Evolutionary conservation across 2,888 invertebrate species (phyloP).

Genomic region (Branchipolynoe longqiensis): DNA sequence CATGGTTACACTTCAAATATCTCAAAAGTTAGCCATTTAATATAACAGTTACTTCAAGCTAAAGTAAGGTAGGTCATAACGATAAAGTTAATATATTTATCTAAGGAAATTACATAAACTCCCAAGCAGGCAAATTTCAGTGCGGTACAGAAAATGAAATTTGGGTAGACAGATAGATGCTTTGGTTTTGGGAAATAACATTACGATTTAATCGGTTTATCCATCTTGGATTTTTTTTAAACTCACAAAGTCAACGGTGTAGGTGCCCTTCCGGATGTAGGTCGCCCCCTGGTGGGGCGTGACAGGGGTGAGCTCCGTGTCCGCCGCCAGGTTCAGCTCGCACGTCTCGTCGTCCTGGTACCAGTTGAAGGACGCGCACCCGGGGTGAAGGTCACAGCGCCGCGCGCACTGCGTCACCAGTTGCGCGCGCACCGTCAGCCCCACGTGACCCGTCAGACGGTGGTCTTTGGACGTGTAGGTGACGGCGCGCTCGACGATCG

Average conservation of each 20-base stretch:
- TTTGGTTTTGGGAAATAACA: too few relatives aligned
- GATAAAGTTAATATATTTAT: too few relatives aligned
- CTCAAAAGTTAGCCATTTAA: too few relatives aligned
- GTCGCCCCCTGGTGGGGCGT: slow-evolving; percentile 60
- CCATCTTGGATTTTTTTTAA: too few relatives aligned
- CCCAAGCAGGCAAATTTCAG: too few relatives aligned
- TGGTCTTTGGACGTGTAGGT: slow-evolving; percentile 28
- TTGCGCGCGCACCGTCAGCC: background rate
- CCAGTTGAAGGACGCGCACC: slow-evolving; percentile 73
- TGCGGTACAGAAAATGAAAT: too few relatives aligned
- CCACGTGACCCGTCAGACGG: slow-evolving; percentile 18
- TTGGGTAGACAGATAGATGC: too few relatives aligned
- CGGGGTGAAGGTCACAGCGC: slow-evolving; percentile 12
- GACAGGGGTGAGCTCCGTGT: slow-evolving; percentile 63
- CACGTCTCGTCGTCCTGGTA: slow-evolving; percentile 67
- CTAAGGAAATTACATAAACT: too few relatives aligned
- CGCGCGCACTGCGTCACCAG: slow-evolving; percentile 15
- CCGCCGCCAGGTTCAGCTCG: slow-evolving; percentile 73
- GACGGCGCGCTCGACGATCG: background rate
- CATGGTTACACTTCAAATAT: too few relatives aligned
- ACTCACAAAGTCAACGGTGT: slow-evolving; percentile 73
- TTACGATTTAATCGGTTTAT: too few relatives aligned
- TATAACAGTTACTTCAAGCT: too few relatives aligned
- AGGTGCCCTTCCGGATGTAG: slow-evolving; percentile 73
- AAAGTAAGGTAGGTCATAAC: too few relatives aligned